These are phyloP conservation scores for Lochmaea crataegi DNA, from an alignment of 2,888 invertebrate species.

Conservation along the genomic window DNA sequence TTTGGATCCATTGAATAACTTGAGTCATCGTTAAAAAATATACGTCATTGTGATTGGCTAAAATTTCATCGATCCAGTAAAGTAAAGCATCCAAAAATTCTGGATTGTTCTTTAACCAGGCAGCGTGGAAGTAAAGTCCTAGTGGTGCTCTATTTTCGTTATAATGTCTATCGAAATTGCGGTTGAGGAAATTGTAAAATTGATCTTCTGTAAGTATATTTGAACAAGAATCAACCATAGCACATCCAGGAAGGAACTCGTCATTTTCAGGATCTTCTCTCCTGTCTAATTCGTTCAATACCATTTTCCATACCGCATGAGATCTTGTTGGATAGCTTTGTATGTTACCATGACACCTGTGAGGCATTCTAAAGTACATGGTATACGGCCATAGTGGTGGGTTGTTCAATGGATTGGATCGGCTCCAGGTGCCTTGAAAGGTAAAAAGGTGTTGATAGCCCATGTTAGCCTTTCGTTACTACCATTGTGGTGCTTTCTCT, in stretches of 20 bases:
- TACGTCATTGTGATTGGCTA: constrained; percentile 87
- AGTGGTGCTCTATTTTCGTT: constrained; percentile 90
- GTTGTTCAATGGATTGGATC: constrained; percentile 69
- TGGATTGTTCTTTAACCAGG: constrained; percentile 93
- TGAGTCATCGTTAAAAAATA: constrained; percentile 97
- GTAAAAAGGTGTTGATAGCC: no score
- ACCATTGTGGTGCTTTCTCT: no score
- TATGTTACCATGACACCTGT: constrained; percentile 91
- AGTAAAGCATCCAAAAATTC: constrained; percentile 93
- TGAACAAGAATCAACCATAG: constrained; percentile 95
- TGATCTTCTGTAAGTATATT: constrained; percentile 92
- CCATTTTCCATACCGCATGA: constrained; percentile 97
- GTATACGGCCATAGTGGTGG: constrained; percentile 98
- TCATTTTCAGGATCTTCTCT: constrained; percentile 91
- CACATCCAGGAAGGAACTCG: constrained; percentile 90
- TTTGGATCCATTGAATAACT: constrained; percentile 96
- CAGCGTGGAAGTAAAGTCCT: constrained; percentile 93
- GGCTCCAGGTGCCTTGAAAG: no score
- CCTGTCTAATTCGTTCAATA: constrained; percentile 92
- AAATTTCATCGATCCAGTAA: constrained; percentile 92
- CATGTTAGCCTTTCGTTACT: no score
- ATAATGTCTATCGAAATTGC: constrained; percentile 93
- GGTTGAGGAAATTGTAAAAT: constrained; percentile 93
- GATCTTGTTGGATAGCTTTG: constrained; percentile 92
- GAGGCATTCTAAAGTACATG: constrained; percentile 97